These are phyloP conservation scores for Metalampra italica DNA, from an alignment of 2,888 invertebrate species.

Conservation along the genomic window DNA sequence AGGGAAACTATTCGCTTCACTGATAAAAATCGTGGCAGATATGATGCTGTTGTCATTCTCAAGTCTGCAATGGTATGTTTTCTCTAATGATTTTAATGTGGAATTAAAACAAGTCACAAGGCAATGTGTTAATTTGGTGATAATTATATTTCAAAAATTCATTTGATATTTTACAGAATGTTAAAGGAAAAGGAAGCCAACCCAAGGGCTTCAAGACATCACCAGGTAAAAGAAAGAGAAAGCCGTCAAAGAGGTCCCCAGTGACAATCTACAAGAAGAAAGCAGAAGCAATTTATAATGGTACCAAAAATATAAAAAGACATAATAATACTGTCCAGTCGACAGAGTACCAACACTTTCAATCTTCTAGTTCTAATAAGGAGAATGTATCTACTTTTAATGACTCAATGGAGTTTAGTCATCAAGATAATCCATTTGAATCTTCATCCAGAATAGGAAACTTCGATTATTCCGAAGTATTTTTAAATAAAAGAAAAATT, in stretches of 20 bases:
- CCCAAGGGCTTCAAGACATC: conserved; percentile 53
- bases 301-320: conserved; percentile 46
- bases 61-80: conserved; percentile 73
- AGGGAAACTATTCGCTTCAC: conserved; percentile 81
- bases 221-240: conserved; percentile 64
- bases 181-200: conserved; percentile 44
- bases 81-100: background rate
- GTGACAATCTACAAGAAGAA: conserved; percentile 57
- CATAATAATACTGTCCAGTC: conserved; percentile 41
- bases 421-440: conserved; percentile 57
- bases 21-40: conserved; percentile 81
- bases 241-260: conserved; percentile 51
- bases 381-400: conserved; percentile 42
- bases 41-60: conserved; percentile 81
- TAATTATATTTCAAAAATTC: too few species aligned
- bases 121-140: too few species aligned
- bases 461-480: conserved; percentile 64
- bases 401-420: conserved; percentile 36
- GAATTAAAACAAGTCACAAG: background rate
- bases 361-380: conserved; percentile 40
- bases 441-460: conserved; percentile 47
- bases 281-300: conserved; percentile 47
- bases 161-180: conserved; percentile 41
- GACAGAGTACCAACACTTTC: conserved; percentile 35
- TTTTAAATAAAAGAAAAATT: conserved; percentile 48